Base-by-base conservation (phyloP, 2,797 vertebrate species). In the Lithobates pipiens region DNA sequence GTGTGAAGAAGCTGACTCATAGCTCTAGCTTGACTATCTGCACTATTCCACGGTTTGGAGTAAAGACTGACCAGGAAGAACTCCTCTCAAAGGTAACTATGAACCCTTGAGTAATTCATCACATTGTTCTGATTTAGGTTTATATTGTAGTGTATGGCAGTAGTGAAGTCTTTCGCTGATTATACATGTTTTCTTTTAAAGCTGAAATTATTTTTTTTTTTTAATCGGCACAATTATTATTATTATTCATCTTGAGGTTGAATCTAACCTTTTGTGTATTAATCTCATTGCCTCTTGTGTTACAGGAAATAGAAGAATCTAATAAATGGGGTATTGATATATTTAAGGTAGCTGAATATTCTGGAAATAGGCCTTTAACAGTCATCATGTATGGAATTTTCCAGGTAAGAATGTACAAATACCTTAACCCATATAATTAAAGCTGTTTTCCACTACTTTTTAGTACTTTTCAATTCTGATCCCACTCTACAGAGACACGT, bases 261-360 rank as follows among this genome's bases (percentile, higher is more conserved):
- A 54, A 61, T 23, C 54, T 57, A 57, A 57, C 54, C 18, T 57
- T 21, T 61, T 61, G 5, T 11, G 3, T 23, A 61, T 82, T 8
- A 39, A 39, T 39, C 39, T 39, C 39, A 39, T 39, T 39, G 39
- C 54, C n/a, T 44, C 6, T 86, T 72, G 21, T 39, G 21, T 75
- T 75, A 44, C 70, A 99, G 98, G 98, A 98, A 89, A 89, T 98
- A 23, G 95, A 97, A 84, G 95, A 97, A 65, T 93, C 96, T 82
- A 96, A 95, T 92, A 95, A 92, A 46, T 99, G 98, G 98, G 97
- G 97, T 11, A 90, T 99, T 16, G 93, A 99, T 18, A 90, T 99
- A 86, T 99, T 99, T 91, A 97, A 95, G 88, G 91, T 99, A 3
- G 94, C 96, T 0, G 96, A 98, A 89, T 96, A 95, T 88, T 98